phyloP scores from a whole-genome alignment of 1,140 invertebrate species.

The Sycophila sp. region DNA sequence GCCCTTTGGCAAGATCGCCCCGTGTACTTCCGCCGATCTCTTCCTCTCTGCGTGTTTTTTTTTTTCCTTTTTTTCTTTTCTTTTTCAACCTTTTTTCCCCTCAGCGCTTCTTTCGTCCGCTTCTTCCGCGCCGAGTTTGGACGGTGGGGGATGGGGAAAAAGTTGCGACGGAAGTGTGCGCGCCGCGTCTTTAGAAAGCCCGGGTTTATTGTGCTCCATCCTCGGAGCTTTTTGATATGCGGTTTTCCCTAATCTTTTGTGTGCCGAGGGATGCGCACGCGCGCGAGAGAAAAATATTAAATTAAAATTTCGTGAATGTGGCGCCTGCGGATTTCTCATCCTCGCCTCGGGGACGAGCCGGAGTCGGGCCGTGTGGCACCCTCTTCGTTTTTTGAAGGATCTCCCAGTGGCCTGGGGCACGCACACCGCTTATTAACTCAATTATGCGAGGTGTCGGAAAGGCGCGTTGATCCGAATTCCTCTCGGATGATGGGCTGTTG shows the following conservation, averaged over 20 bases:
- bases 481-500: background rate
- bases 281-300: background rate
- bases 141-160: background rate
- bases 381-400: no score
- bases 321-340: background rate
- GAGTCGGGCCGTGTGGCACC: no score
- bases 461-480: no score
- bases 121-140: background rate
- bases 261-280: background rate
- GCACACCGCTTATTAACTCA: no score
- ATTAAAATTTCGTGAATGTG: conserved; percentile 8
- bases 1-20: background rate
- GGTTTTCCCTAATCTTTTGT: conserved; percentile 14
- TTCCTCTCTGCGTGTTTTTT: background rate
- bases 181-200: background rate
- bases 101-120: background rate
- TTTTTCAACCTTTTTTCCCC: background rate
- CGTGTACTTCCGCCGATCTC: background rate
- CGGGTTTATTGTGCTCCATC: background rate
- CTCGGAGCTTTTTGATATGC: conserved; percentile 3
- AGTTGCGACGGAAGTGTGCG: background rate
- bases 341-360: no score
- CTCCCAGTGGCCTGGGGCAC: no score
- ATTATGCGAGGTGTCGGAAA: no score
- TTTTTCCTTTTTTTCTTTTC: background rate